Conservation (phyloP, 1,140 invertebrate genomes). For the Phymorhynchus buccinoides region DNA sequence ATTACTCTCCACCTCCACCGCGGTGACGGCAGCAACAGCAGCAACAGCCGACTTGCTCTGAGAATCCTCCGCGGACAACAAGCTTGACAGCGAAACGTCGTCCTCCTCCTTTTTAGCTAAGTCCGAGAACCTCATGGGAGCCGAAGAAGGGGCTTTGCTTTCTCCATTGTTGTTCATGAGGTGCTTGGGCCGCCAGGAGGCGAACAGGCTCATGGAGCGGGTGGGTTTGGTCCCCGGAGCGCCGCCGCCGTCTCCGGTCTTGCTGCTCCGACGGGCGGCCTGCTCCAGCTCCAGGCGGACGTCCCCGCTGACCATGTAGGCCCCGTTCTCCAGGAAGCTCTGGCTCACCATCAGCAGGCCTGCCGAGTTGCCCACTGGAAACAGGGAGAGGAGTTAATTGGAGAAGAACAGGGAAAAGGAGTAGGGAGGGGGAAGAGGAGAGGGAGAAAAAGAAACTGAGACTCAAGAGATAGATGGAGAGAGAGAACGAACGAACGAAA, state of each 20-base stretch:
- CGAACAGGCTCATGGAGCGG: constrained; percentile 60
- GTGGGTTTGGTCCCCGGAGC: constrained; percentile 53
- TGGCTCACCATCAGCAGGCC: constrained; percentile 77
- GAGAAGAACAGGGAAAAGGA: too few species aligned
- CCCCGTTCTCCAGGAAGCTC: constrained; percentile 53
- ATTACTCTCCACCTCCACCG: background rate
- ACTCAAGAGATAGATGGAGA: too few species aligned
- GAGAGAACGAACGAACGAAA: too few species aligned
- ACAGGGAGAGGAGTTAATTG: too few species aligned
- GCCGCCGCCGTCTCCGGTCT: constrained; percentile 65
- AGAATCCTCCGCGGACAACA: constrained; percentile 16
- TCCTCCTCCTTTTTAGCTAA: constrained; percentile 48
- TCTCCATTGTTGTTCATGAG: constrained; percentile 44
- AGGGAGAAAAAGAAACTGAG: too few species aligned
- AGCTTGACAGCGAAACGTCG: constrained; percentile 25
- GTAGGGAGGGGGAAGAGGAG: too few species aligned
- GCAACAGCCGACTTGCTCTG: background rate
- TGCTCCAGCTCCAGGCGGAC: constrained; percentile 46
- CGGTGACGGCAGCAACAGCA: background rate
- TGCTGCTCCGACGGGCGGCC: constrained; percentile 64
- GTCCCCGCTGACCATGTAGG: constrained; percentile 43
- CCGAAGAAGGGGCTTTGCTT: constrained; percentile 35
- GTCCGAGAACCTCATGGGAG: constrained; percentile 51
- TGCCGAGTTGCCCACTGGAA: constrained; percentile 77
- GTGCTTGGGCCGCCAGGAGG: constrained; percentile 54